Base-by-base conservation (phyloP, 2,888 invertebrate species). In the Idaea biselata region DNA sequence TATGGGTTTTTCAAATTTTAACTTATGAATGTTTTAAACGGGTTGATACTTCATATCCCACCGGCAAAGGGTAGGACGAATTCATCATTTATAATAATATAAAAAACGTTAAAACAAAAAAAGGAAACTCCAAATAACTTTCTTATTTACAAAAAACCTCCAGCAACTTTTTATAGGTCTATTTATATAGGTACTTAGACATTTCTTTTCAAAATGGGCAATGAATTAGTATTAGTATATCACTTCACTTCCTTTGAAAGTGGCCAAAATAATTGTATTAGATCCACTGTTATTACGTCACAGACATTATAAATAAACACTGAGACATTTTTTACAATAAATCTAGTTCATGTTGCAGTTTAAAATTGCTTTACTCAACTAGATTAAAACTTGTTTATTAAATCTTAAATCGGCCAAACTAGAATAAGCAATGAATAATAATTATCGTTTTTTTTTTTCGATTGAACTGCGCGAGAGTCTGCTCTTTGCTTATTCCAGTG, bases 201-300 rank as follows among this genome's bases (percentile, higher is more conserved):
- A 25, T 25, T 25, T 25, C 11, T 44, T 33, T 4, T 44, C 44
- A 44, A 44, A 44, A 44, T 44, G 44, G 11, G 44, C 44, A 44
- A 44, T 44, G 44, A 44, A 44, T 44, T 56, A 63, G 63, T 58
- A 53, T 61, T 63, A 65, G 55, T 60, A 57, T 25, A 61, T 57
- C 67, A 68, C 70, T 61, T 57, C 67, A 68, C 70, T 70, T 70
- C 71, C 69, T 59, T 65, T 61, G 18, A 62, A 59, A 65, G 70
- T 65, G 65, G 71, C 71, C 70, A 72, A 72, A 70, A 44, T 44
- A 65, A 58, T 59, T 56, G 62, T 60, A 63, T 33, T 60, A 44
- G 5, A 25, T 25, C 25, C 44, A 44, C 44, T 44, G 44, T 44
- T 44, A 44, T 44, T 3, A 14, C 14, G 11, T 44, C 44, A 44